Percentiles rank a stretch among this genome's conserved stretches.
These are phyloP conservation scores for Temnopleurus reevesii DNA, from an alignment of 53 echinoderm and acorn worm species.

Conservation along the genomic window DNA sequence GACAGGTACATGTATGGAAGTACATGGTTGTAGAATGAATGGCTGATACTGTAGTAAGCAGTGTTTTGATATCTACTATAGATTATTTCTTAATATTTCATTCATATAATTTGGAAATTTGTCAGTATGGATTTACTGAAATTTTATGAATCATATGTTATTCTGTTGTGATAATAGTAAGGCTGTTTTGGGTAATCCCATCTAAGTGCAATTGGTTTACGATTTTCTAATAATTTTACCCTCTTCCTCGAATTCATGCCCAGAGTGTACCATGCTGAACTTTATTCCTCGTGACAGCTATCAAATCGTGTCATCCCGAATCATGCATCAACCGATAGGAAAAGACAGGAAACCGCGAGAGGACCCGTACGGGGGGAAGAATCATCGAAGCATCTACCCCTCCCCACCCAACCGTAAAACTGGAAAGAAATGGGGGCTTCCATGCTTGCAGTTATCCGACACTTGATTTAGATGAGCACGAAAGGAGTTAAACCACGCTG, in stretches of 20 bases:
- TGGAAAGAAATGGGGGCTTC: background rate
- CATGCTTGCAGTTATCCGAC: background rate
- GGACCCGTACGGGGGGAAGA: background rate
- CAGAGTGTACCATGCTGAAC: background rate
- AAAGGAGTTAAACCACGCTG: background rate
- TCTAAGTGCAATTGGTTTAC: no score
- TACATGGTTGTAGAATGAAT: no score
- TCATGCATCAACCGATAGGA: background rate
- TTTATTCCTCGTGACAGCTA: background rate
- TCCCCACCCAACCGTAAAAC: background rate
- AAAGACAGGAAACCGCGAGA: background rate
- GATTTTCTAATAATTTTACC: background rate
- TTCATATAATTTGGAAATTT: no score
- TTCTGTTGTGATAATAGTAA: no score
- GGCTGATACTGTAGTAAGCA: no score
- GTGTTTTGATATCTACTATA: no score
- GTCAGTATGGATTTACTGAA: no score
- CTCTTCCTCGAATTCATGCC: background rate
- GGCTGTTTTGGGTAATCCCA: no score
- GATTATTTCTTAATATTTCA: no score
- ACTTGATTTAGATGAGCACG: background rate
- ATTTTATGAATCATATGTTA: no score
- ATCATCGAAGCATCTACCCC: background rate
- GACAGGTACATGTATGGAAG: no score
- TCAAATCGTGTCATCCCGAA: background rate